These are phyloP conservation scores for Hypomecis atomaria DNA, from an alignment of 2,888 invertebrate genomes.

Conservation along the genomic window DNA sequence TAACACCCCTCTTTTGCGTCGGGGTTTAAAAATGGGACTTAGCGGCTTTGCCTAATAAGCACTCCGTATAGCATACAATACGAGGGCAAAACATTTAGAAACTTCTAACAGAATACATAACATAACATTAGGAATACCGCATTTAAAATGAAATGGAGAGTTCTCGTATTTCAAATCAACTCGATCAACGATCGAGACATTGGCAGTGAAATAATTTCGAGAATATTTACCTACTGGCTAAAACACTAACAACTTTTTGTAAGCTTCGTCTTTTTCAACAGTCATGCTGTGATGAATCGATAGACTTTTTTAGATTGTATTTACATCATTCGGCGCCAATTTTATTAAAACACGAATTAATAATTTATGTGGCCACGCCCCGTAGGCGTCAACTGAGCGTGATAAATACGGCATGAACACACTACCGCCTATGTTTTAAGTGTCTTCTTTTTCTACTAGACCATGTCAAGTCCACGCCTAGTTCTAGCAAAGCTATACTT, in stretches of 20 bases:
- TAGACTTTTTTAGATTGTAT: conserved; percentile 38
- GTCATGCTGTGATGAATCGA: conserved; percentile 16
- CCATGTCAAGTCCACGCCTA: conserved; percentile 59
- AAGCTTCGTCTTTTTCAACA: not conserved
- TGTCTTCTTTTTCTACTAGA: conserved; percentile 60
- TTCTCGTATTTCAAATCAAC: too few relatives aligned
- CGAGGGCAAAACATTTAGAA: too few relatives aligned
- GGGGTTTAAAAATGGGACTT: too few relatives aligned
- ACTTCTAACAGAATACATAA: too few relatives aligned
- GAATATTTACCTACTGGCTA: not conserved
- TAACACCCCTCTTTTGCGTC: too few relatives aligned
- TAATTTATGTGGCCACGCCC: conserved; percentile 75
- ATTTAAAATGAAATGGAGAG: too few relatives aligned
- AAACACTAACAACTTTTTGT: not conserved
- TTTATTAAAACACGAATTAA: conserved; percentile 80
- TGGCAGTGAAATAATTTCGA: too few relatives aligned
- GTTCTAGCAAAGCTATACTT: conserved; percentile 38
- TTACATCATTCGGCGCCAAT: conserved; percentile 66
- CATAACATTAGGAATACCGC: too few relatives aligned
- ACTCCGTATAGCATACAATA: too few relatives aligned
- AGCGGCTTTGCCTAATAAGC: too few relatives aligned
- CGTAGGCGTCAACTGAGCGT: conserved; percentile 77
- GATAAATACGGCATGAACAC: conserved; percentile 75
- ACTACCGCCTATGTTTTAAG: conserved; percentile 72
- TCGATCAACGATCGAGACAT: too few relatives aligned